Conservation (phyloP, 92 coral and sea anemone species). For the Isaurus tuberculatus region DNA sequence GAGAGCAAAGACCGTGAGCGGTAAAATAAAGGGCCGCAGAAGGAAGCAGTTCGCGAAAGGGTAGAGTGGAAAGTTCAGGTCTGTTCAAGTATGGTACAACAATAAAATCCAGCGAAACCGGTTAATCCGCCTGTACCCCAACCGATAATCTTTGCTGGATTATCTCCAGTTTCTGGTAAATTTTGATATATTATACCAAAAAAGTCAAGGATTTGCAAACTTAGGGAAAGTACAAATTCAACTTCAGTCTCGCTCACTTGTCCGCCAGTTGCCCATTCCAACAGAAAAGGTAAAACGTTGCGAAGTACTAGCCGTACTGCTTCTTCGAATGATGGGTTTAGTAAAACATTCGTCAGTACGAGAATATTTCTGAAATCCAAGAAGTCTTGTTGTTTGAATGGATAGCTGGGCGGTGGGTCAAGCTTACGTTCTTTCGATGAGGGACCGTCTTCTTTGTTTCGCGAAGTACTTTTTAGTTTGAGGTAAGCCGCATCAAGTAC, state of each 20-base stretch:
- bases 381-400: neutral
- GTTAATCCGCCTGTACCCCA: constrained; percentile 3
- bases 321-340: neutral
- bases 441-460: neutral
- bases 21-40: neutral
- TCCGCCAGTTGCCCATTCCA: constrained; percentile 4
- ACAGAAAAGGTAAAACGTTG: neutral
- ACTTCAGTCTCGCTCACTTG: neutral
- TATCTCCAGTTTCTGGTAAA: neutral
- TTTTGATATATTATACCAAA: neutral
- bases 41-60: neutral
- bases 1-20: neutral
- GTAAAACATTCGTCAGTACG: constrained; percentile 21
- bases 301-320: neutral
- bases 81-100: neutral
- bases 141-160: constrained; percentile 15
- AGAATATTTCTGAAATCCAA: constrained; percentile 34
- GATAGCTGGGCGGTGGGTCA: neutral
- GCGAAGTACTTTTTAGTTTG: neutral
- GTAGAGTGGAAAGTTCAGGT: neutral
- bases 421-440: neutral
- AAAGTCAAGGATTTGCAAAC: neutral
- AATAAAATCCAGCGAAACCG: neutral
- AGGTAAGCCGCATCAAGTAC: constrained; percentile 24
- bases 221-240: neutral